Base-by-base conservation (phyloP, 2,113 vertebrate genomes). In the Onychostoma macrolepis region DNA sequence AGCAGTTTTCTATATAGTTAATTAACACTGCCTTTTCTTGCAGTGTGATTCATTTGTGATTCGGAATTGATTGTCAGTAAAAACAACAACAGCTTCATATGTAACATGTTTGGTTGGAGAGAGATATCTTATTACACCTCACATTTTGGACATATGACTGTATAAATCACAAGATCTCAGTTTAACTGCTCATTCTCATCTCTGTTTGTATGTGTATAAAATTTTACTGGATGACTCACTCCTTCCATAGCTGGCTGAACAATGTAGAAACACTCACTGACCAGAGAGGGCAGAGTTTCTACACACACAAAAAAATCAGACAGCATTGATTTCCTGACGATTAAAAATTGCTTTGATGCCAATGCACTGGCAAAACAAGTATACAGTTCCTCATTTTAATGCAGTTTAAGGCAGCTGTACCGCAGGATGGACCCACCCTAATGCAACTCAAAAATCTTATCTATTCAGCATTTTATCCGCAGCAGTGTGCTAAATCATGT, bases 201-300 rank as follows among this genome's bases (percentile, higher is more conserved):
- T 56, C 53, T 82, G 21, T 82, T 19, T 67, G 41, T 19, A 63
- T 69, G 84, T 61, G 67, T 53, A 58, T 41, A 80, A 1, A n/a
- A 76, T 76, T 74, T 43, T 72, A 28, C 50, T 76, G 61, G 38
- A 90, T 93, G 91, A 93, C 84, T 91, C 91, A 92, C 80, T 89
- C 72, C 88, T 90, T 88, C 91, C 91, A 90, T 30, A 77, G 86
- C 58, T 89, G 88, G 88, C 56, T 6, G 15, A 80, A 36, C n/a
- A n/a, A n/a, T 26, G 67, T 63, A 87, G 43, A 80, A 33, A 13
- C 67, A 45, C 26, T 4, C 4, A 12, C 10, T 65, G 67, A 78
- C 85, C 90, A 89, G 53, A 15, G 67, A 80, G 78, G 91, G 84
- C 58, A 81, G 56, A 65, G 58, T 45, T 43, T 19, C 21, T 61